These are phyloP conservation scores for Cladorhizidae sp. DNA, from an alignment of 37 sponge, comb jelly and placozoan genomes.

Conservation along the genomic window DNA sequence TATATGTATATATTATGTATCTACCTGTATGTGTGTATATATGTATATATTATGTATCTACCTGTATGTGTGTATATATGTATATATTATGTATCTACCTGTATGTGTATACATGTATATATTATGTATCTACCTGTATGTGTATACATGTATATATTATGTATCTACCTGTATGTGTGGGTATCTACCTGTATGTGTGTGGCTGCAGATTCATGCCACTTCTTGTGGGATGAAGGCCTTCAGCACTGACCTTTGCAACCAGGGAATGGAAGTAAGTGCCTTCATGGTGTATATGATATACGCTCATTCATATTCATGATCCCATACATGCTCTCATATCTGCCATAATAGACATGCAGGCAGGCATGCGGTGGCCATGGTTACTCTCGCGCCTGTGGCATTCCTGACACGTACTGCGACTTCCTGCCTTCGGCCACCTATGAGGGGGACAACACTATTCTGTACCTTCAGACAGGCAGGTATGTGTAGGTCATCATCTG, in stretches of 20 bases:
- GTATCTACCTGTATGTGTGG: no score
- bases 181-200: no score
- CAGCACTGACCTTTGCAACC: constrained; percentile 36
- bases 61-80: no score
- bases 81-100: no score
- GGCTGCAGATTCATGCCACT: constrained; percentile 87
- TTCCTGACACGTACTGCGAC: constrained; percentile 74
- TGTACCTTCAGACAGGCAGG: constrained; percentile 92
- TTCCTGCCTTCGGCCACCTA: constrained; percentile 64
- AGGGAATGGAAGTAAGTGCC: constrained; percentile 77
- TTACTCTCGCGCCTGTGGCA: constrained; percentile 86
- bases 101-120: no score
- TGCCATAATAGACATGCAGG: constrained; percentile 65
- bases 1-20: no score
- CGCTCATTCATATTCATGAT: not conserved
- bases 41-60: no score
- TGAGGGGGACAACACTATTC: constrained; percentile 93
- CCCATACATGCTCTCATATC: not conserved
- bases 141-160: no score
- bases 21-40: no score
- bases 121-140: no score
- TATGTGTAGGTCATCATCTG: no score
- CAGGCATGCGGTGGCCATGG: constrained; percentile 93
- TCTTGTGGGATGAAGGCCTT: constrained; percentile 90
- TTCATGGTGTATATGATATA: not conserved